These are phyloP conservation scores for Xestoiulus laeticollis DNA, from an alignment of 2,888 invertebrate species.

Conservation along the genomic window DNA sequence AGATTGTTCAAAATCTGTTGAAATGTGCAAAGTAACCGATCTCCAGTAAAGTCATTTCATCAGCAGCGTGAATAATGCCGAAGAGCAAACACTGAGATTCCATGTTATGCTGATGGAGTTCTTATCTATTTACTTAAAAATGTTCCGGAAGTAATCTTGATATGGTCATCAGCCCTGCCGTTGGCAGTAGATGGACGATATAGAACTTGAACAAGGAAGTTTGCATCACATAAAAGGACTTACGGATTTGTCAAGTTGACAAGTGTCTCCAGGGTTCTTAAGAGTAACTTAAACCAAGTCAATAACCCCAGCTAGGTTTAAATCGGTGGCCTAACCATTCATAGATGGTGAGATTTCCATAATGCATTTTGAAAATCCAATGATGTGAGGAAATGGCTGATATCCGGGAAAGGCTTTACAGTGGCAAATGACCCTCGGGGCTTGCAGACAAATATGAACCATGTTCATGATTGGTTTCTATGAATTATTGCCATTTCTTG, in stretches of 20 bases:
- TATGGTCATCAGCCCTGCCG: background rate
- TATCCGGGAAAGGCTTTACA: background rate
- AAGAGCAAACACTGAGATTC: background rate
- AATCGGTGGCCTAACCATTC: background rate
- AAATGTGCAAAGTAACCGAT: background rate
- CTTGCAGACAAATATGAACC: background rate
- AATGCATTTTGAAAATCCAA: background rate
- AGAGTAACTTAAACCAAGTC: background rate
- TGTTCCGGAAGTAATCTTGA: background rate
- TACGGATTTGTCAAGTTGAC: background rate
- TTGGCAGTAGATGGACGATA: background rate
- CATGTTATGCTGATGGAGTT: background rate
- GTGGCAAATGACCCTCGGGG: background rate
- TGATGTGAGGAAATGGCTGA: background rate
- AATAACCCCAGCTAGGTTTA: background rate
- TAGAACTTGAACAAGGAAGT: background rate
- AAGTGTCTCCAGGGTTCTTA: conserved; percentile 1
- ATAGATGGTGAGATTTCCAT: background rate
- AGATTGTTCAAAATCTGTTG: background rate
- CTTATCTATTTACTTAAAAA: background rate
- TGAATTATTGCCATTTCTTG: background rate
- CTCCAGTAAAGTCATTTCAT: background rate
- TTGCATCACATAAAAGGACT: background rate
- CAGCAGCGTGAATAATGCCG: background rate
- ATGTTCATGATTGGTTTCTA: background rate